Base-by-base conservation (phyloP, 1,140 invertebrate species). In the Aphis craccivora region DNA sequence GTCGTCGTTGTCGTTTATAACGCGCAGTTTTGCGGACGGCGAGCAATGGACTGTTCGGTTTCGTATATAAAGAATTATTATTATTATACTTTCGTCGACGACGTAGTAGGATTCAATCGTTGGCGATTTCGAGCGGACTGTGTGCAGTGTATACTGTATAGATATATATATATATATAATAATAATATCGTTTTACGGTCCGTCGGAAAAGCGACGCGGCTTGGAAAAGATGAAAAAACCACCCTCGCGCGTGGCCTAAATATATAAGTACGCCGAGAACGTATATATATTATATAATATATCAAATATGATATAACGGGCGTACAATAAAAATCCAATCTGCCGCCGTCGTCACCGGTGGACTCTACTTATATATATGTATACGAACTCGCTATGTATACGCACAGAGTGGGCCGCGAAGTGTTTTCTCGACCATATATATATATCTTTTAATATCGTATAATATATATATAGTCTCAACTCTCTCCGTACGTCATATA, bases 271-370 rank as follows among this genome's bases (percentile, higher is more conserved):
- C 60, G 18, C n/a, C 6, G 2, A 18, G 6, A 76, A 76, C 37
- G 37, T 11, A 60, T 30, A 60, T 25, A 9, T 30, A 60, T 60
- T 67, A 67, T 67, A 67, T 67, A 60, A 60, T 60, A 60, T 60
- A 30, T 60, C 55, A 60, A 60, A n/a, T 76, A 76, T 76, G n/a
- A 76, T 76, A 76, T 76, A 76, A 76, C 60, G 14, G 30, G 30
- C 30, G n/a, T 76, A 76, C 60, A 76, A 76, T 76, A 76, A 76
- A 76, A 76, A 76, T 76, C 60, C 60, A 76, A 76, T 76, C 60
- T 76, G 60, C 60, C 60, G 60, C 55, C n/a, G 30, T 76, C 60
- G 60, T 76, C 60, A n/a, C 30, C 30, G 60, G 60, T n/a, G 60
- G 60, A n/a, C 30, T n/a, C 3, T n/a, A 67, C 23, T n/a, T 67